Percentiles rank a stretch among this genome's conserved stretches.
Conservation (phyloP, 2,113 vertebrate genomes). For the Camelus bactrianus region DNA sequence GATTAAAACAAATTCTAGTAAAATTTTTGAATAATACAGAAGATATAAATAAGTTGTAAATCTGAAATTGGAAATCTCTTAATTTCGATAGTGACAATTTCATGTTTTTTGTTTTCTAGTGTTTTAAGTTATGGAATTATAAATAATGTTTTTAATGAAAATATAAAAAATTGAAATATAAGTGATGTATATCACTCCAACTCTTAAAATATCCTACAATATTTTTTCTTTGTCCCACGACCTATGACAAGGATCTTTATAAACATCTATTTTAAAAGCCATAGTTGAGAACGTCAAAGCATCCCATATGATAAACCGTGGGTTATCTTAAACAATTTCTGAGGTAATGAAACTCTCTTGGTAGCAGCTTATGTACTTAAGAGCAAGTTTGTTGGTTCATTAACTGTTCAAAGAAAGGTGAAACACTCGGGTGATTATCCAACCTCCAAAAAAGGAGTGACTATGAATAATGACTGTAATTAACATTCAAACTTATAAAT, state of each 20-base stretch:
- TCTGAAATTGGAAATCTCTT: neutral
- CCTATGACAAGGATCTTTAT: conserved; percentile 23
- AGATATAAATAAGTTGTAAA: neutral
- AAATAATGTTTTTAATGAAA: neutral
- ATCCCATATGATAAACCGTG: conserved; percentile 50
- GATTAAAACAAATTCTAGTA: conserved; percentile 3
- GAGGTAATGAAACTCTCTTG: conserved; percentile 80
- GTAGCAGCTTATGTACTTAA: conserved; percentile 74
- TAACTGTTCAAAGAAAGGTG: conserved; percentile 80
- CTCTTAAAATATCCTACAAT: neutral
- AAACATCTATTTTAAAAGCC: conserved; percentile 62
- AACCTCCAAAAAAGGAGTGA: conserved; percentile 76
- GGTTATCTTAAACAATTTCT: conserved; percentile 73
- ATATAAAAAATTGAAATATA: neutral
- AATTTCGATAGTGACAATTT: neutral
- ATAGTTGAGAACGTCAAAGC: conserved; percentile 72
- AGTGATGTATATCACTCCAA: neutral
- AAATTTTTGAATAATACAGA: neutral
- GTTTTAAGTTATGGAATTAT: neutral
- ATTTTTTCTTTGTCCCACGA: conserved; percentile 34
- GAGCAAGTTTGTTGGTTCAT: conserved; percentile 75
- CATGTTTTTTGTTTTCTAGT: neutral
- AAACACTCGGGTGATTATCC: conserved; percentile 72
- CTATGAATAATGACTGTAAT: conserved; percentile 81
- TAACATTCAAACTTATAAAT: conserved; percentile 71